phyloP scores from a whole-genome alignment of 2,888 invertebrate genomes.

The Peribatodes rhomboidaria region DNA sequence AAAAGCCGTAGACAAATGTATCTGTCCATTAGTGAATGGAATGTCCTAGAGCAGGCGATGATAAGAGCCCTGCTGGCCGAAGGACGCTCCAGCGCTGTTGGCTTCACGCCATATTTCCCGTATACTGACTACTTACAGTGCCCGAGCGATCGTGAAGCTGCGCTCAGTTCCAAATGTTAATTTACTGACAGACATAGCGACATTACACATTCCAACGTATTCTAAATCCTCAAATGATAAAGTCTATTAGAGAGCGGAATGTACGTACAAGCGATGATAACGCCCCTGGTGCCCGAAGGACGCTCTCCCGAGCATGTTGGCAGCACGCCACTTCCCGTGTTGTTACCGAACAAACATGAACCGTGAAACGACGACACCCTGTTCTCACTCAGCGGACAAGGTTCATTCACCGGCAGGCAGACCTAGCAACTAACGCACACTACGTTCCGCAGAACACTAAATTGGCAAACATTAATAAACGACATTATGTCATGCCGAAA shows the following conservation, averaged over 20 bases:
- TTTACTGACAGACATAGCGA: slow-evolving; percentile 17
- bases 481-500: slow-evolving; percentile 53
- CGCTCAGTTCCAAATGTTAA: slow-evolving; percentile 10
- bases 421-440: slow-evolving; percentile 45
- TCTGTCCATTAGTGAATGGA: slow-evolving; percentile 16
- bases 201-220: slow-evolving; percentile 19
- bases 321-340: slow-evolving; percentile 69
- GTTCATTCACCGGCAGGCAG: slow-evolving; percentile 60
- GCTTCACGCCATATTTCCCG: slow-evolving; percentile 24
- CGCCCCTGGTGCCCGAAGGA: slow-evolving; percentile 57
- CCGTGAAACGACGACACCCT: slow-evolving; percentile 40
- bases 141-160: slow-evolving; percentile 4
- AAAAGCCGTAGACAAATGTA: slow-evolving; percentile 35
- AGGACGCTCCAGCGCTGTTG: slow-evolving; percentile 18
- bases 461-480: slow-evolving; percentile 57
- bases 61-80: slow-evolving; percentile 22
- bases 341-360: slow-evolving; percentile 42
- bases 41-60: slow-evolving; percentile 15
- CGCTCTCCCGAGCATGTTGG: slow-evolving; percentile 63
- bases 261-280: slow-evolving; percentile 61
- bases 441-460: slow-evolving; percentile 46
- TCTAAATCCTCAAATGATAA: slow-evolving; percentile 46
- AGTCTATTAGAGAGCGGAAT: slow-evolving; percentile 57
- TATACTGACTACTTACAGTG: slow-evolving; percentile 3
- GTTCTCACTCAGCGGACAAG: slow-evolving; percentile 47